Conservation (phyloP, 2,113 vertebrate genomes). For the Macroglossus sobrinus region DNA sequence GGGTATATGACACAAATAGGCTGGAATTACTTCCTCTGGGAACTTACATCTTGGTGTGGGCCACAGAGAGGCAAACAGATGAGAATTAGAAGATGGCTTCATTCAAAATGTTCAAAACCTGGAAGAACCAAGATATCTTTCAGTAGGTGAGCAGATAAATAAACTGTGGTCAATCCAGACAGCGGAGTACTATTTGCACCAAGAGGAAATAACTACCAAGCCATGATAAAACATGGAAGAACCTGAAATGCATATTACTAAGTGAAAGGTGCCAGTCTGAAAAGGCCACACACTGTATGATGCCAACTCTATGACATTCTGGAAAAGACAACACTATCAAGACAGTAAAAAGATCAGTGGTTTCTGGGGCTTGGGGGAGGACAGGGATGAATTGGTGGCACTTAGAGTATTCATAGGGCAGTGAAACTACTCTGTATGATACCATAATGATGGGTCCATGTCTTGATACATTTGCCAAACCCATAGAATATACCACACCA, state of each 20-base stretch:
- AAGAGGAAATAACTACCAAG: background rate
- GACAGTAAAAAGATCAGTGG: too few species aligned
- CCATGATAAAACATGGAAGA: background rate
- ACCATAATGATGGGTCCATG: rapidly evolving
- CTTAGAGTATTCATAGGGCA: background rate
- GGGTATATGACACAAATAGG: rapidly evolving
- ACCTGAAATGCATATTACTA: rapidly evolving
- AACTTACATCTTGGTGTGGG: background rate
- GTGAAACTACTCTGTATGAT: background rate
- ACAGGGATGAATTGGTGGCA: background rate
- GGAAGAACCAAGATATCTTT: background rate
- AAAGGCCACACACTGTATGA: rapidly evolving
- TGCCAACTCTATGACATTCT: background rate
- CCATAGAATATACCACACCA: background rate
- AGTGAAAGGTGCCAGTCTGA: background rate
- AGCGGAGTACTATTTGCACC: rapidly evolving
- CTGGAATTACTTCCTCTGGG: too few species aligned
- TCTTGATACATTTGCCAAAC: background rate
- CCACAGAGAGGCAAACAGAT: background rate
- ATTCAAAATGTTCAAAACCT: background rate
- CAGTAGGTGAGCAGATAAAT: too few species aligned
- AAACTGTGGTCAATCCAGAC: background rate
- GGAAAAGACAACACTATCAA: background rate
- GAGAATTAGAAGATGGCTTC: background rate
- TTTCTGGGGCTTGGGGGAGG: rapidly evolving